phyloP scores from a whole-genome alignment of 2,888 invertebrate species.

The Ectemnius continuus region DNA sequence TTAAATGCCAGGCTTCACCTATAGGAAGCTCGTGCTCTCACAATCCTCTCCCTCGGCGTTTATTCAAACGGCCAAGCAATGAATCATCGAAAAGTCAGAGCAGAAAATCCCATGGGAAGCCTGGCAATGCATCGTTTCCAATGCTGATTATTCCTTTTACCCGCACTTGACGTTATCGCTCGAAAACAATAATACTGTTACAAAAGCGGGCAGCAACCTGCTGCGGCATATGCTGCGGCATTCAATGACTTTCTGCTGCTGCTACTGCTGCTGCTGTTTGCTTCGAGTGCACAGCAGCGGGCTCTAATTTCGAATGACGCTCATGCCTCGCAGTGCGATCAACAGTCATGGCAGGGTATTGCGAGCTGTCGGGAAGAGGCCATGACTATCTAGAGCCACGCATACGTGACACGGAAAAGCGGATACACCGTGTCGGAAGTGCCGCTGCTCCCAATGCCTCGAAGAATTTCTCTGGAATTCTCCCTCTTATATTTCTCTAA shows the following conservation, averaged over 20 bases:
- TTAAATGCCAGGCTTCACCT: conserved; percentile 55
- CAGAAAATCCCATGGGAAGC: background rate
- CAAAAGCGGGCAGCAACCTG: no score
- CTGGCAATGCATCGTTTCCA: no score
- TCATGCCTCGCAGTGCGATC: conserved; percentile 59
- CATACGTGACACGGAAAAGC: conserved; percentile 70
- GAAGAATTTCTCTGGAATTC: conserved; percentile 59
- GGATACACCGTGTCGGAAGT: conserved; percentile 73
- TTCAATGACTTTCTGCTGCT: no score
- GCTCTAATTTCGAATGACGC: conserved; percentile 56
- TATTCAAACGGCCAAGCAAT: conserved; percentile 12
- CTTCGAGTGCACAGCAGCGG: conserved; percentile 23
- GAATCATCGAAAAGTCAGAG: background rate
- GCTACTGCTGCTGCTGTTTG: no score
- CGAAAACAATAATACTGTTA: no score
- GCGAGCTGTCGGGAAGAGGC: conserved; percentile 60
- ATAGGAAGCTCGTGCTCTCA: conserved; percentile 30
- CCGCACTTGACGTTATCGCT: no score
- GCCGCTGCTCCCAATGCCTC: conserved; percentile 66
- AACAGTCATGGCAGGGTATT: conserved; percentile 62
- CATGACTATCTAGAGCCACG: conserved; percentile 69
- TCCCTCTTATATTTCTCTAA: background rate
- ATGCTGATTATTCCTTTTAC: no score
- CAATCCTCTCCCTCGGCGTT: conserved; percentile 14
- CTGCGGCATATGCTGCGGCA: no score